These are phyloP conservation scores for Ichneumoninae sp. DNA, from an alignment of 2,888 invertebrate genomes.

Conservation along the genomic window DNA sequence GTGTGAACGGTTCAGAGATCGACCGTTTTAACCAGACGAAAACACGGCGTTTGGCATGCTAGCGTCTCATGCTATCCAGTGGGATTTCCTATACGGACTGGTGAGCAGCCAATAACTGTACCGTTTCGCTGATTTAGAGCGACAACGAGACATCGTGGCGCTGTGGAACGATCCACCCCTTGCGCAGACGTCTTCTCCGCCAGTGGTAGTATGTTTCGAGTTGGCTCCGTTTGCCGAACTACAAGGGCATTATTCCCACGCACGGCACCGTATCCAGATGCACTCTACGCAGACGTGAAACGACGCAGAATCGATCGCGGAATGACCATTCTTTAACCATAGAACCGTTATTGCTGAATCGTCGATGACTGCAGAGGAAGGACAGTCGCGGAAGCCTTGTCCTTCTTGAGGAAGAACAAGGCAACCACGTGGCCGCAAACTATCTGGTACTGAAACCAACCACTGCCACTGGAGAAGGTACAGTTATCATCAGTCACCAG, in stretches of 20 bases:
- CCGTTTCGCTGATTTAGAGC: not conserved
- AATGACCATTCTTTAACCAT: not conserved
- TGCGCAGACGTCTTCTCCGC: not conserved
- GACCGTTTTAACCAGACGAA: not conserved
- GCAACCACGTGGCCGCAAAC: not conserved
- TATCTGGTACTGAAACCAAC: not conserved
- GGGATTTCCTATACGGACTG: not conserved
- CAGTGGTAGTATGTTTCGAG: not conserved
- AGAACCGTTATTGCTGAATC: not conserved
- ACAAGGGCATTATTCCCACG: not conserved
- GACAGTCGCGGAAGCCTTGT: not conserved
- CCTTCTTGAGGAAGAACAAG: not conserved
- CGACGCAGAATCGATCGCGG: not conserved
- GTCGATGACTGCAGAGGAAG: not conserved
- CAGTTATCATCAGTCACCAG: not conserved
- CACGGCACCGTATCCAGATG: not conserved
- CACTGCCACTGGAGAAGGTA: not conserved
- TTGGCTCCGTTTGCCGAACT: not conserved
- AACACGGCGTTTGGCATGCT: conserved; percentile 2
- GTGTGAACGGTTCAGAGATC: conserved; percentile 5
- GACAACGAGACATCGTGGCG: conserved; percentile 6
- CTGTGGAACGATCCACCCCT: not conserved
- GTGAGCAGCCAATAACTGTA: conserved; percentile 13
- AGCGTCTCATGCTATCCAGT: not conserved
- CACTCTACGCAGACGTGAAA: conserved; percentile 13